Evolutionary conservation across 2,888 invertebrate species (phyloP), one percentile per base, ranked within the genome.

Genomic region (Macrophya alboannulata): DNA sequence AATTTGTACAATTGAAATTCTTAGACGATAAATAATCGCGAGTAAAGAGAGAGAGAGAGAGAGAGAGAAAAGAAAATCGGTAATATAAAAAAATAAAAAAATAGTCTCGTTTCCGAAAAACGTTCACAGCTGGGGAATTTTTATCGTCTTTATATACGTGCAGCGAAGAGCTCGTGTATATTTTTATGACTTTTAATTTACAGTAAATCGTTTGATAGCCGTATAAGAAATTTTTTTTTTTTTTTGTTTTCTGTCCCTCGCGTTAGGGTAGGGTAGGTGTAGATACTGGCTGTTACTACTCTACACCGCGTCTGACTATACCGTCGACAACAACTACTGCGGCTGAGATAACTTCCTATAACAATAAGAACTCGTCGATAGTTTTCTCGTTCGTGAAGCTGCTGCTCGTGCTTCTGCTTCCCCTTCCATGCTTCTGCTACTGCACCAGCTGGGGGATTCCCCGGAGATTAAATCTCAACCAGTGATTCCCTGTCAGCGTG

Each of bases 401-500:
- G 62, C 62, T 62, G 62, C 12, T 48, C 1, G 10, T 48, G 4
- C 48, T 48, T 9, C 48, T 48, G 9, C 15, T 48, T 9, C 48
- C 48, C 31, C 31, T 31, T 31, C 31, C 3, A 31, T 31, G 48
- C 48, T 48, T 48, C 12, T 25, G 62, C 62, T 62, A 25, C 8
- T 45, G 72, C 59, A 81, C 40, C 59, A 62, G 12, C 62, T 62
- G 43, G 43, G 31, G 81, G 62, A 81, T 85, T 85, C 68, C 77
- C 77, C 37, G 74, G 59, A 68, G 85, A 85, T 85, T 76, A 85
- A 85, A 85, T 85, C 85, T 79, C 85, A 76, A 40, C 65, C 65
- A 65, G 85, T 85, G 85, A 85, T 85, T 79, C 77, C 45, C 65
- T 85, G 85, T 85, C 85, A 85, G 76, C 31, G 59, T 62, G 65